A percentile compares a stretch with the other conserved stretches of the same genome.
These are phyloP conservation scores for Astreopora myriophthalma DNA, from an alignment of 64 coral and sea anemone species.

Conservation along the genomic window DNA sequence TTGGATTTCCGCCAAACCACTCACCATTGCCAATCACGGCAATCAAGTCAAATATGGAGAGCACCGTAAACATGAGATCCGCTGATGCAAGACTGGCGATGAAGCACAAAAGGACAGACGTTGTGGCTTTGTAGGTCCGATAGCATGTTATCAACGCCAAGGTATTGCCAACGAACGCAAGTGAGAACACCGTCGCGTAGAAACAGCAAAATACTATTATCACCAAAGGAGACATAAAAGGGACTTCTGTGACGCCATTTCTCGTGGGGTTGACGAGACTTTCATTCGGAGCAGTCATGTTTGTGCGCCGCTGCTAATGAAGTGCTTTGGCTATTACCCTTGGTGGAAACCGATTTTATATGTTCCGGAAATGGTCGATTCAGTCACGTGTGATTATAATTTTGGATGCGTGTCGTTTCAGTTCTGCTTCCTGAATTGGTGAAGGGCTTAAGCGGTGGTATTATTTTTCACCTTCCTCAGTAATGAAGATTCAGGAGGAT, in stretches of 20 bases:
- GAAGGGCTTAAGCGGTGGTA: too few species aligned
- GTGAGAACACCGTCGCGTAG: slow-evolving; percentile 54
- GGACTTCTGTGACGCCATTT: neutral
- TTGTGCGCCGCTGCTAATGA: too few species aligned
- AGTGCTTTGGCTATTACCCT: too few species aligned
- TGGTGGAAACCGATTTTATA: too few species aligned
- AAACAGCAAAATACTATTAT: neutral
- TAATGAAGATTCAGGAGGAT: too few species aligned
- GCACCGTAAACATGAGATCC: slow-evolving; percentile 70
- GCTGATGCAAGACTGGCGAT: slow-evolving; percentile 80
- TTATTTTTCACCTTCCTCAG: too few species aligned
- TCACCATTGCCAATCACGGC: slow-evolving; percentile 33
- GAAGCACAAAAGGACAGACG: slow-evolving; percentile 47
- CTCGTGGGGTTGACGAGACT: neutral
- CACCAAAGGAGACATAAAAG: neutral
- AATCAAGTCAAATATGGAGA: slow-evolving; percentile 65
- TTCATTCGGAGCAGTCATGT: neutral
- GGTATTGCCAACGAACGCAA: slow-evolving; percentile 71
- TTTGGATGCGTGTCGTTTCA: too few species aligned
- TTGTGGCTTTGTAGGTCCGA: slow-evolving; percentile 47
- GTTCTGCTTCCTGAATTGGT: too few species aligned
- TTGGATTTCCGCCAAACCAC: slow-evolving; percentile 62
- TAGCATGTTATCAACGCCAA: slow-evolving; percentile 74
- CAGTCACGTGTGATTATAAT: too few species aligned
- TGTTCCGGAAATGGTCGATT: too few species aligned